A percentile compares a stretch with the other conserved stretches of the same genome.
Evolutionary conservation across 2,113 vertebrate genomes (phyloP).

Genomic region (Brienomyrus longianalis): DNA sequence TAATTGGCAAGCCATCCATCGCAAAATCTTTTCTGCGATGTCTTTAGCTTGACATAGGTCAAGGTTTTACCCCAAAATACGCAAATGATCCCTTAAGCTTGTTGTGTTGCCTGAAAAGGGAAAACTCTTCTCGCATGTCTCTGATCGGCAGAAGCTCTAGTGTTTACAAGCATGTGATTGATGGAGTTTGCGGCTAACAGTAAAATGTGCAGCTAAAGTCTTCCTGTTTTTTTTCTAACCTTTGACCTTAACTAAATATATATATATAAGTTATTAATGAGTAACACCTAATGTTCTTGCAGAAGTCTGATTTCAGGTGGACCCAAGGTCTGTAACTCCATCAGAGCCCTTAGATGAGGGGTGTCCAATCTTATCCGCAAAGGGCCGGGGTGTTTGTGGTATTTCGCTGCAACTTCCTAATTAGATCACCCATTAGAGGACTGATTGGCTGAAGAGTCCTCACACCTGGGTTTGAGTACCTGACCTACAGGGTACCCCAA

Average conservation of each 20-base stretch:
- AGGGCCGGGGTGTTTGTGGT: no score
- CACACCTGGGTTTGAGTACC: no score
- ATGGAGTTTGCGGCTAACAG: not conserved
- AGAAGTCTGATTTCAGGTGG: not conserved
- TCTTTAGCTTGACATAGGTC: not conserved
- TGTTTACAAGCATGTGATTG: not conserved
- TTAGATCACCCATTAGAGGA: no score
- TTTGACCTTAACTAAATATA: not conserved
- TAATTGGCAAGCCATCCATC: not conserved
- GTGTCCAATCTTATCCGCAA: no score
- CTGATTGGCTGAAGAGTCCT: no score
- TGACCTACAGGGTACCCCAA: no score
- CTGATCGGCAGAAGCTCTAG: not conserved
- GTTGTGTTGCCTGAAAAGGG: not conserved
- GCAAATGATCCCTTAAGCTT: not conserved
- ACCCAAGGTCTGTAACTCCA: not conserved
- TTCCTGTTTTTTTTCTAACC: not conserved
- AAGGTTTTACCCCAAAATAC: not conserved
- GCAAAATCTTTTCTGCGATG: not conserved
- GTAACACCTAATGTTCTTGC: not conserved
- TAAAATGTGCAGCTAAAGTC: not conserved
- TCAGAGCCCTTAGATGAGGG: not conserved
- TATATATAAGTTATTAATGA: not conserved
- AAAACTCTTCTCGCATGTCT: not conserved
- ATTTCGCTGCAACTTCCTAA: no score